A percentile compares a stretch with the other conserved stretches of the same genome.
Conservation (phyloP, 2,797 vertebrate genomes). For the Ctenochaetus hawaiiensis region DNA sequence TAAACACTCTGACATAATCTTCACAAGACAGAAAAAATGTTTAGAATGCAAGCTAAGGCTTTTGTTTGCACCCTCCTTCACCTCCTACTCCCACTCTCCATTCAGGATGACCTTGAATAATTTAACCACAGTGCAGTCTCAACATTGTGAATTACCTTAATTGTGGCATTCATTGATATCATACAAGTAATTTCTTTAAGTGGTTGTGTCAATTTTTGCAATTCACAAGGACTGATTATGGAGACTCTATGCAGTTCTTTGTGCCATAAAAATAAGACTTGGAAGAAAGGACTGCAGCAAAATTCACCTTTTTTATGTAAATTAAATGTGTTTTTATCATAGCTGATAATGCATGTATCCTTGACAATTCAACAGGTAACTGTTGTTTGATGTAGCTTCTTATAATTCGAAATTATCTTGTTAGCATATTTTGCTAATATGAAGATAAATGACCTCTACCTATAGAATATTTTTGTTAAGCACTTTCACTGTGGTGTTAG, state of each 20-base stretch:
- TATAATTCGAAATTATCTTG: too few species aligned
- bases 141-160: neutral
- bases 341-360: too few species aligned
- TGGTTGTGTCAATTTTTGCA: neutral
- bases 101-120: constrained; percentile 27
- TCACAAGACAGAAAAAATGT: constrained; percentile 4
- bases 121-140: neutral
- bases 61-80: neutral
- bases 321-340: too few species aligned
- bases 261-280: too few species aligned
- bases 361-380: too few species aligned
- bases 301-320: too few species aligned
- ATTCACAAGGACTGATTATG: neutral
- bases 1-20: constrained; percentile 12
- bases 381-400: too few species aligned
- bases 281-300: too few species aligned
- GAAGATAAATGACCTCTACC: too few species aligned
- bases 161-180: neutral
- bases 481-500: too few species aligned
- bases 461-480: too few species aligned
- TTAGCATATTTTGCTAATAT: too few species aligned
- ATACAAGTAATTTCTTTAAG: neutral
- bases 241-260: neutral
- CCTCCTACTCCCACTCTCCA: neutral
- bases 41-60: constrained; percentile 2